Evolutionary conservation across 2,888 invertebrate species (phyloP), one percentile per base, ranked within the genome.

Genomic region (Pyrocoelia pectoralis): DNA sequence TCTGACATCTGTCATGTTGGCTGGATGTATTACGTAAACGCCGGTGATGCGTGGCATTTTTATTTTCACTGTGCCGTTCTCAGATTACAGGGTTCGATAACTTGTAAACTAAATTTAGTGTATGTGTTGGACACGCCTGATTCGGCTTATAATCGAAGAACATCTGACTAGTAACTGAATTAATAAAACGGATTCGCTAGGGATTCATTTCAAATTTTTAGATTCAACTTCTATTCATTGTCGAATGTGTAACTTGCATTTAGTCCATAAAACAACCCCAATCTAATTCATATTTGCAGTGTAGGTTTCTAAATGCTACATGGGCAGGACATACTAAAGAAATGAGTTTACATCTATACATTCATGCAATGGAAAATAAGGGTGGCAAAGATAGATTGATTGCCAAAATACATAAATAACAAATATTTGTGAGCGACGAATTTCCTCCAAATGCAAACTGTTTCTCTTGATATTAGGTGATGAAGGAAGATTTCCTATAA

Each of bases 1-100:
- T 78, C 77, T 79, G 80, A 80, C 80, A 79, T 76, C 72, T 79
- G 78, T 78, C 78, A 79, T 74, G 75, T 74, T 70, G 66, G 67
- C 68, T 71, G 73, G 72, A 72, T 72, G 73, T 72, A 72, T 76
- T 76, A 76, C 74, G 70, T 72, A 72, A 72, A 70, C 70, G 70
- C 60, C 70, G 68, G 69, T 68, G 70, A 70, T 68, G 68, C 65
- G 69, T 68, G 69, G 70, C 67, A 69, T 72, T 69, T 69, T 69
- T 67, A 65, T 66, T 68, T 71, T 72, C 69, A 70, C 69, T 66
- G 67, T 67, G 65, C 61, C 67, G 61, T 72, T 73, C 76, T 78
- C 77, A 78, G 78, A 78, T 78, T 77, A 77, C 74, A 70, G 65
- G 56, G 62, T 66, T 68, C 74, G 77, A 77, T 77, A 77, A 73